These are phyloP conservation scores for Mesopsocus fuscifrons DNA, from an alignment of 2,888 invertebrate species.

Conservation along the genomic window DNA sequence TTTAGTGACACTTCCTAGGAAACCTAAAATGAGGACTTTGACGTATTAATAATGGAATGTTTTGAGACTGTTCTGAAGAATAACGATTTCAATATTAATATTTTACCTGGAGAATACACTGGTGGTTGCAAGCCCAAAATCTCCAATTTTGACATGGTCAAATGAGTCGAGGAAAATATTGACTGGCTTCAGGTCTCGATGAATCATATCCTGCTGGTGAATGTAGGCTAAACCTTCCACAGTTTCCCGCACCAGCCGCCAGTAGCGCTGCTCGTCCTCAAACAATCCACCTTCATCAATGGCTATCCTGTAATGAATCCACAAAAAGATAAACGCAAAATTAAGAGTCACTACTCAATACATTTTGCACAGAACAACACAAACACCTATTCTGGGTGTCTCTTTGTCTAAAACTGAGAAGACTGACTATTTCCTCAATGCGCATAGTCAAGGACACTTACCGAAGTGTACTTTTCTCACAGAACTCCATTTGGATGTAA, in stretches of 20 bases:
- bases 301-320: constrained; percentile 39
- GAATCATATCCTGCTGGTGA: constrained; percentile 80
- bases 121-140: constrained; percentile 89
- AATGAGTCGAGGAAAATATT: constrained; percentile 90
- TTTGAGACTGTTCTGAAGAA: no score
- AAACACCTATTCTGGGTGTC: no score
- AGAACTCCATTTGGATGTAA: constrained; percentile 98
- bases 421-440: no score
- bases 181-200: constrained; percentile 68
- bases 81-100: no score
- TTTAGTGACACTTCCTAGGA: no score
- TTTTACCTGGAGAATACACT: constrained; percentile 22
- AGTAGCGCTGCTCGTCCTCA: constrained; percentile 58
- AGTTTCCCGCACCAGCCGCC: constrained; percentile 89
- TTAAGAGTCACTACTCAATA: no score
- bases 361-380: no score
- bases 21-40: constrained; percentile 23
- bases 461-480: constrained; percentile 83
- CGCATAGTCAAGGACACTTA: constrained; percentile 18
- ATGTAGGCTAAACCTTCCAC: constrained; percentile 81
- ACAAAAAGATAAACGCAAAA: not conserved
- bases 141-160: constrained; percentile 94
- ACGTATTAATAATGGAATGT: no score
- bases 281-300: constrained; percentile 60
- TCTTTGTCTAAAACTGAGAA: no score